A percentile compares a stretch with the other conserved stretches of the same genome.
These are phyloP conservation scores for Mastomys natalensis DNA, from an alignment of 2,113 vertebrate species.

Conservation along the genomic window DNA sequence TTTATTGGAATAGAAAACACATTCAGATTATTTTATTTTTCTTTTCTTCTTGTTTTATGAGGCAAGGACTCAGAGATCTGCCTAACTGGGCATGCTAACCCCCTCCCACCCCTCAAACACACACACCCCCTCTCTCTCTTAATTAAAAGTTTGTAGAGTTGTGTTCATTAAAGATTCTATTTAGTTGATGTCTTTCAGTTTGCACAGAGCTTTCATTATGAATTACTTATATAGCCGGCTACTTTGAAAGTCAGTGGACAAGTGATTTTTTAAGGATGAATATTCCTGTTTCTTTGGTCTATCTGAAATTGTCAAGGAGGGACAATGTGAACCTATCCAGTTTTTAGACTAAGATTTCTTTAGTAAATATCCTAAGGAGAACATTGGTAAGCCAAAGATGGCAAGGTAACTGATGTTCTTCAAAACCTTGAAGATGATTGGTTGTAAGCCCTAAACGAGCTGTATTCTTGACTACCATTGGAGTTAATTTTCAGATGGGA, in stretches of 20 bases:
- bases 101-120: no score
- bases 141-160: conserved; percentile 28
- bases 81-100: not conserved
- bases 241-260: conserved; percentile 9
- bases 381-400: conserved; percentile 18
- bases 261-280: not conserved
- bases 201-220: conserved; percentile 19
- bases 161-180: not conserved
- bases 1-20: not conserved
- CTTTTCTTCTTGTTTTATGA: not conserved
- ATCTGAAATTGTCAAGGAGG: not conserved
- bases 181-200: conserved; percentile 29
- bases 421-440: conserved; percentile 39
- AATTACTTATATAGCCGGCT: not conserved
- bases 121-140: not conserved
- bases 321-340: not conserved
- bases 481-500: conserved; percentile 53
- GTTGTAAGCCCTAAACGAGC: not conserved
- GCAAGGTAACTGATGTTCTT: not conserved
- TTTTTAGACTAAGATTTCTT: not conserved
- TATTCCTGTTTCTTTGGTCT: not conserved
- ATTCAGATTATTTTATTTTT: conserved; percentile 1
- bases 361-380: not conserved
- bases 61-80: not conserved
- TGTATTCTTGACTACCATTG: not conserved